A percentile compares a stretch with the other conserved stretches of the same genome.
phyloP scores from a whole-genome alignment of 2,113 vertebrate genomes.

The Antechinus flavipes region DNA sequence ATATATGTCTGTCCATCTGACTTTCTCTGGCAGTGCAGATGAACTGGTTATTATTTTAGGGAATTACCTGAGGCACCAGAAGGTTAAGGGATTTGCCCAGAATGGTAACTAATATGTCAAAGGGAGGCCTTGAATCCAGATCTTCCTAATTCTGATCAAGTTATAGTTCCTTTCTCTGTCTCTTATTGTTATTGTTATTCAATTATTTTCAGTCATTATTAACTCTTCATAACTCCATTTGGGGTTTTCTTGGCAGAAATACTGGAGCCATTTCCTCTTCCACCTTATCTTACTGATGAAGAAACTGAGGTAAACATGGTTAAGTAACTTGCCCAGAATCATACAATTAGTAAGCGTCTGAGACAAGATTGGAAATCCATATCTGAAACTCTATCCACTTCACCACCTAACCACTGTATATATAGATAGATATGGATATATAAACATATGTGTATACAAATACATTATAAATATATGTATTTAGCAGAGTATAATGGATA shows the following conservation, averaged over 20 bases:
- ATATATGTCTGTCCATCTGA: not conserved
- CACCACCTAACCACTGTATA: not conserved
- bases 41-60: not conserved
- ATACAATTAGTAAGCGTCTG: not conserved
- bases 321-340: not conserved
- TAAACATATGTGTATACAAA: not conserved
- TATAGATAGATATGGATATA: not conserved
- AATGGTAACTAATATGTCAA: not conserved
- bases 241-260: not conserved
- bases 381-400: not conserved
- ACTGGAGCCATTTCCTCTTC: not conserved
- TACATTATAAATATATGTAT: not conserved
- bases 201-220: not conserved
- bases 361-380: not conserved
- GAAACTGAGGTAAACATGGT: not conserved
- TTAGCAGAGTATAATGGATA: not conserved
- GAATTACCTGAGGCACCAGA: not conserved
- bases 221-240: not conserved
- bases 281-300: not conserved
- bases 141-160: not conserved
- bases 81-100: not conserved
- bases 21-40: not conserved
- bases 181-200: not conserved
- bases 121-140: not conserved
- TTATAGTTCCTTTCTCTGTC: too few relatives aligned